Evolutionary conservation across 2,797 vertebrate species (phyloP), one percentile per base, ranked within the genome.

Genomic region (Danio tinwini): DNA sequence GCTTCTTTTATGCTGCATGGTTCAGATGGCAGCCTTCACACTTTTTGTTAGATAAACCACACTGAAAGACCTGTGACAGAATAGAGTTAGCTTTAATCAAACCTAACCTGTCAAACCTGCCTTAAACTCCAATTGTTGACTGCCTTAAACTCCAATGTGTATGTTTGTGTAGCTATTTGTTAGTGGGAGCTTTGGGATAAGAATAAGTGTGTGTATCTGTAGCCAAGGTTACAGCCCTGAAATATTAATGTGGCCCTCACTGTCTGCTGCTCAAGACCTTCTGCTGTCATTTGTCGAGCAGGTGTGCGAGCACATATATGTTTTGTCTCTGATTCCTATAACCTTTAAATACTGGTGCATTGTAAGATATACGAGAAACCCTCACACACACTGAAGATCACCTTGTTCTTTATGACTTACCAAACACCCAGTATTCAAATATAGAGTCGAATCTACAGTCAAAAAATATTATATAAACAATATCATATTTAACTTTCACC

Each of bases 201-300:
- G 29, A 4, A 58, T 21, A 29, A 29, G 19, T 10, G 40, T 40
- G 11, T 55, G 55, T 67, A 39, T 40, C 39, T 64, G 39, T 50
- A 71, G 17, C 14, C 85, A 85, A 87, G 90, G 82, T 88, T 89
- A 79, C 87, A 82, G 81, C 73, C 74, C 87, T 92, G 45, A 91
- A 92, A 89, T 90, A 92, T 91, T 84, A 87, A 92, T 88, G 83
- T 76, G 85, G 79, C 55, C 68, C 73, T 78, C 67, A 67, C 62
- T 17, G 49, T 61, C 7, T 42, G 84, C 86, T 83, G 85, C 88
- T 88, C 84, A 88, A 85, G 76, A 85, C 75, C 80, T 87, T 84
- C 85, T 81, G 81, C 83, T 84, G 82, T 65, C 12, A 80, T 83
- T 29, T 7, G 17, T 14, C 6, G 13, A 7, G 44, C 40, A 69